Percentiles rank a stretch among this genome's conserved stretches.
Conservation (phyloP, 2,797 vertebrate species). For the Sardinella longiceps region DNA sequence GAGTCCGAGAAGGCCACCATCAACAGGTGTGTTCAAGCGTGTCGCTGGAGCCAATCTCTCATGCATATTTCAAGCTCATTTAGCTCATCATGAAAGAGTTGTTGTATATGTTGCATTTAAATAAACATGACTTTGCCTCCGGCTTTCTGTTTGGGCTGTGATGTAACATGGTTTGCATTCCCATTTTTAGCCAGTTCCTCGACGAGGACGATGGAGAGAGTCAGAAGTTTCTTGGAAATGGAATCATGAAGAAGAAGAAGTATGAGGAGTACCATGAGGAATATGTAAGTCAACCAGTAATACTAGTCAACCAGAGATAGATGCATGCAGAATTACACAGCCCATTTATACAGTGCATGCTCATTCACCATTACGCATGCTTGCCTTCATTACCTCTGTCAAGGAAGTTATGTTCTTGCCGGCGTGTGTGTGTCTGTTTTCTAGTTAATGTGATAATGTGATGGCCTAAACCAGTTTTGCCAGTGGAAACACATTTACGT, state of each 20-base stretch:
- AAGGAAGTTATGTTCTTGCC: too few species aligned
- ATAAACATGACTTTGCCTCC: neutral
- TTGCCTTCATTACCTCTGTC: too few species aligned
- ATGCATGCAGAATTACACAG: neutral
- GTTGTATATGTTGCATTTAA: neutral
- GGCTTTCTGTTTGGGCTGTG: neutral
- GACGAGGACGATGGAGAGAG: conserved; percentile 84
- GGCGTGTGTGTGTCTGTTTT: too few species aligned
- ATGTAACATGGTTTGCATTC: neutral
- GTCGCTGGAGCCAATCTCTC: neutral
- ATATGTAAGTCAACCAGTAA: conserved; percentile 78
- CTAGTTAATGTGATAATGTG: too few species aligned
- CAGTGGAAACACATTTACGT: neutral
- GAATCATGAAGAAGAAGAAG: conserved; percentile 87
- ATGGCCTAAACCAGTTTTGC: neutral
- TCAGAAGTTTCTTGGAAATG: conserved; percentile 91
- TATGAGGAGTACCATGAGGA: conserved; percentile 88
- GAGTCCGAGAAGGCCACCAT: conserved; percentile 86
- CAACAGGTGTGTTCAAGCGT: conserved; percentile 74
- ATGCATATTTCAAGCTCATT: neutral
- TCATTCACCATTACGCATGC: neutral
- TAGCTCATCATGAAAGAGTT: neutral
- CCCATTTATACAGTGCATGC: neutral
- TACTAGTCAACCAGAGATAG: neutral
- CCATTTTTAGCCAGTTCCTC: conserved; percentile 77